Percentiles rank a stretch among this genome's conserved stretches.
These are phyloP conservation scores for Dichetophora obliterata DNA, from an alignment of 2,888 invertebrate species.

Conservation along the genomic window DNA sequence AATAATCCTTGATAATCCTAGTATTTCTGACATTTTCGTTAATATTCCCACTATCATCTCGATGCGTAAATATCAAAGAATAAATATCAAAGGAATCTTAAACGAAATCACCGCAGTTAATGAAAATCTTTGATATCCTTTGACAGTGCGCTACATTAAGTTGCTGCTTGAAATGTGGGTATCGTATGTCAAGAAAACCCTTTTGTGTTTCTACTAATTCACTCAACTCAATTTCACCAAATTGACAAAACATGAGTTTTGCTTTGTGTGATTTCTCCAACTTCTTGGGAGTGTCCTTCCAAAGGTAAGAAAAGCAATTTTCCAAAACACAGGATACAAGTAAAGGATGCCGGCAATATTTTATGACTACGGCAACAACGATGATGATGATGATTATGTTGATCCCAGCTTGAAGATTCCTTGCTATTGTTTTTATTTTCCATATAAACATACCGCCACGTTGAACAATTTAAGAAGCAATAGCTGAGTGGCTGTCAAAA, in stretches of 20 bases:
- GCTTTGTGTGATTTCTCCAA: neutral
- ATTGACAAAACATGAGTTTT: neutral
- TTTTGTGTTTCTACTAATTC: neutral
- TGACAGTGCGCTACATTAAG: neutral
- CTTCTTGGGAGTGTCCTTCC: neutral
- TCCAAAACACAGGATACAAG: neutral
- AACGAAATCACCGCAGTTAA: neutral
- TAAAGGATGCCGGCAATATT: too few species aligned
- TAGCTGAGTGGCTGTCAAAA: too few species aligned
- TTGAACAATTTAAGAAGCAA: neutral
- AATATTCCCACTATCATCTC: too few species aligned
- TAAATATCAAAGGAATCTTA: neutral
- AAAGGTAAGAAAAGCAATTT: neutral
- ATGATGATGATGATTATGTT: neutral
- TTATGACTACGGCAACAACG: too few species aligned
- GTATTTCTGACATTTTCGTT: too few species aligned
- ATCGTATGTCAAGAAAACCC: slow-evolving; percentile 8
- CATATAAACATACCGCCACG: neutral
- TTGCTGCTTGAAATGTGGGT: neutral
- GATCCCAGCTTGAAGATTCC: neutral
- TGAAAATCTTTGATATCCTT: slow-evolving; percentile 2
- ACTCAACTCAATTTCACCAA: neutral
- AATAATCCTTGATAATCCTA: neutral
- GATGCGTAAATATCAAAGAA: too few species aligned
- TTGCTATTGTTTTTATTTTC: neutral